Base-by-base conservation (phyloP, 2,888 invertebrate genomes). In the Antheraea yamamai region DNA sequence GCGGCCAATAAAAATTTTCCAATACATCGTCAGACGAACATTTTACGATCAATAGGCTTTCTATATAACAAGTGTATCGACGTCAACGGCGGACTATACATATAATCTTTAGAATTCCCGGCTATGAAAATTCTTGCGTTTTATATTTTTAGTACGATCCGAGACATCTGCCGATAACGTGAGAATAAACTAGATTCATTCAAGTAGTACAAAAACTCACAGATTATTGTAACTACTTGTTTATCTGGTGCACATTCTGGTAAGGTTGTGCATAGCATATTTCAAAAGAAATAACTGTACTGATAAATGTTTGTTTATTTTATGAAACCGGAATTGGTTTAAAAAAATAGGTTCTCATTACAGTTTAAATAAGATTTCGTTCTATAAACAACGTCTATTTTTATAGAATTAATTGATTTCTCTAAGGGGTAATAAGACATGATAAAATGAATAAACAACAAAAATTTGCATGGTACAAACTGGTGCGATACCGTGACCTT, bases 401-500 rank as follows among this genome's bases (percentile, higher is more conserved):
- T 83, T 80, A 79, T 78, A 66, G 73, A 83, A 87, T 87, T 47
- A 1, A 47, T 47, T 86, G 82, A 87, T 87, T 80, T 73, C 47
- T 51, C 39, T n/a, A n/a, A 70, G 39, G 61, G 55, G 23, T 61
- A 72, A 23, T 61, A 72, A 23, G 30, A 55, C 20, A 68, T 39
- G 35, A 86, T 88, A 87, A 87, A 87, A 83, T 80, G 84, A 82
- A 83, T 84, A 87, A 87, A 88, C 86, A 87, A 85, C 83, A 88
- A 47, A 87, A 87, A 87, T 85, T 88, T 85, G 89, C 92, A 83
- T 93, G 94, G 94, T 92, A 94, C 94, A 83, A 89, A 82, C 92
- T 92, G 94, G 94, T 92, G 94, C 94, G 88, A 88, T 88, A 90
- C 90, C 87, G 79, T 89, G 91, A 91, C 94, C 94, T 93, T 94